These are phyloP conservation scores for Hemistola chrysoprasaria DNA, from an alignment of 2,888 invertebrate genomes.

Conservation along the genomic window DNA sequence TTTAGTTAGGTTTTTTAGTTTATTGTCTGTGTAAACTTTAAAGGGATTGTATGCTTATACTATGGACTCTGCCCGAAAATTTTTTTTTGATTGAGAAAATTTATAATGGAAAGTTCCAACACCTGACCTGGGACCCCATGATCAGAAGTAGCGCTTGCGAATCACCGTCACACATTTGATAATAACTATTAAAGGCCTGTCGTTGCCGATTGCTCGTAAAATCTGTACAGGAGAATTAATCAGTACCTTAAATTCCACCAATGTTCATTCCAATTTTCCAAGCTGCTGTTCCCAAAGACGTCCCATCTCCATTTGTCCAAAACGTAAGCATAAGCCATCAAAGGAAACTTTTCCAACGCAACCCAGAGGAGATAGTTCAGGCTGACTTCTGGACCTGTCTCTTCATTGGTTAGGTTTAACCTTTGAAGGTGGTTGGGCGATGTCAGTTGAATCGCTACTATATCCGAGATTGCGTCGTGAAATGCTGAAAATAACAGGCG, in stretches of 20 bases:
- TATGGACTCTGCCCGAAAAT: too few relatives aligned
- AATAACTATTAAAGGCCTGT: too few relatives aligned
- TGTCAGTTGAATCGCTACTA: conserved; percentile 82
- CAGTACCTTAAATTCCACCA: conserved; percentile 73
- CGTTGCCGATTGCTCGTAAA: too few relatives aligned
- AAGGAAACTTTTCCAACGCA: conserved; percentile 67
- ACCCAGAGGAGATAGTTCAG: conserved; percentile 70
- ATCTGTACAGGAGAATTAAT: not conserved
- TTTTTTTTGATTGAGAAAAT: too few relatives aligned
- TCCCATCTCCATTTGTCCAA: conserved; percentile 76
- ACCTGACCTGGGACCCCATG: too few relatives aligned
- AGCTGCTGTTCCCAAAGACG: conserved; percentile 57
- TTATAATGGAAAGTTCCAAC: too few relatives aligned
- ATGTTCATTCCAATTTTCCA: conserved; percentile 66
- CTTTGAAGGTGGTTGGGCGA: conserved; percentile 73
- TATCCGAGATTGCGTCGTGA: conserved; percentile 85
- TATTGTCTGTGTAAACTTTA: too few relatives aligned
- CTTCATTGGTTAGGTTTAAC: conserved; percentile 62
- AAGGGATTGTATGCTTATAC: too few relatives aligned
- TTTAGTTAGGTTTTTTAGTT: too few relatives aligned
- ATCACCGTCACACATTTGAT: too few relatives aligned
- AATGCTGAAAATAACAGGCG: conserved; percentile 67
- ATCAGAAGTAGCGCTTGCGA: too few relatives aligned
- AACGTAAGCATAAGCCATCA: conserved; percentile 70
- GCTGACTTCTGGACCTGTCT: conserved; percentile 55